These are phyloP conservation scores for Acipenser oxyrinchus DNA, from an alignment of 2,797 vertebrate species.

Conservation along the genomic window DNA sequence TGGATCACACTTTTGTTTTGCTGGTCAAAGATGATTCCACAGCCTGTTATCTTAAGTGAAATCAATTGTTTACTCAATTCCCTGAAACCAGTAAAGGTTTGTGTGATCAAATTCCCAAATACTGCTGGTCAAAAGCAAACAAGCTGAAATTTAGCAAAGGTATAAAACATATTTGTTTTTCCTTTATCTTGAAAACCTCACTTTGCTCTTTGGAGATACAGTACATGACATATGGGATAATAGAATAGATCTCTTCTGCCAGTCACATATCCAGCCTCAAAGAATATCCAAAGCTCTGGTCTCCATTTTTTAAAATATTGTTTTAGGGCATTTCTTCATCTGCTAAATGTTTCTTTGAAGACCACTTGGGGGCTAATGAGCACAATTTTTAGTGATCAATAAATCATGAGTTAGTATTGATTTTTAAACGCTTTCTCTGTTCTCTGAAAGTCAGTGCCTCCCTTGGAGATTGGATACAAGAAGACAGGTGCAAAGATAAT, in stretches of 20 bases:
- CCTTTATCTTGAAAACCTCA: too few relatives aligned
- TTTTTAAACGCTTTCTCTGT: slow-evolving; percentile 63
- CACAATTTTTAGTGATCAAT: slow-evolving; percentile 70
- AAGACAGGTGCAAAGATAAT: slow-evolving; percentile 19
- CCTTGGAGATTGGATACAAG: slow-evolving; percentile 29
- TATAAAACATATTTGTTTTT: too few relatives aligned
- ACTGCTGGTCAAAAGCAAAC: too few relatives aligned
- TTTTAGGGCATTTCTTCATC: slow-evolving; percentile 60
- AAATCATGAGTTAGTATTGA: slow-evolving; percentile 72
- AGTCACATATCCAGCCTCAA: background rate
- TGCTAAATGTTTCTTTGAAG: slow-evolving; percentile 52
- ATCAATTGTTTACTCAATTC: too few relatives aligned
- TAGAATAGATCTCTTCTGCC: too few relatives aligned
- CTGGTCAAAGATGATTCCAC: background rate
- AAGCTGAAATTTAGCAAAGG: too few relatives aligned
- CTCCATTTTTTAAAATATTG: background rate
- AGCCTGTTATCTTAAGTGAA: background rate
- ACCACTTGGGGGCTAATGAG: slow-evolving; percentile 70
- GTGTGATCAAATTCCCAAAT: too few relatives aligned
- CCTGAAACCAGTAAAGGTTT: too few relatives aligned
- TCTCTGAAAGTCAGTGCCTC: slow-evolving; percentile 58
- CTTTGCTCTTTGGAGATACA: too few relatives aligned
- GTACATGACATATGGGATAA: too few relatives aligned
- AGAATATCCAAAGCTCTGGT: background rate
- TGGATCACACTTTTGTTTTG: background rate